These are phyloP conservation scores for Galaxea fascicularis DNA, from an alignment of 92 coral and sea anemone genomes.

Conservation along the genomic window DNA sequence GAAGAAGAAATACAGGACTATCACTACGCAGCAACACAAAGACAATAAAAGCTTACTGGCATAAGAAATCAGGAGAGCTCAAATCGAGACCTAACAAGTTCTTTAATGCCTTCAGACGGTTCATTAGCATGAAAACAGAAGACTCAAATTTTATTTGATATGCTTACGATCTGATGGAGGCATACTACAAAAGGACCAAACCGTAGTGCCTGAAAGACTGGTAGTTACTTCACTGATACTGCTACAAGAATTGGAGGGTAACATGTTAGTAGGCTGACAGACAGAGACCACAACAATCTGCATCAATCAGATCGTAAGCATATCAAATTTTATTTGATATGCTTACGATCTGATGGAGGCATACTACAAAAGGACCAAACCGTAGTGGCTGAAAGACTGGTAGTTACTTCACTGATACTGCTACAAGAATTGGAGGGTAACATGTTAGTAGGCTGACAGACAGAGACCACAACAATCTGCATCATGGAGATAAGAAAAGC, in stretches of 20 bases:
- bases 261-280: too few species aligned
- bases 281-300: too few species aligned
- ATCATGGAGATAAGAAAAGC: slow-evolving; percentile 30
- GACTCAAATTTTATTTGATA: slow-evolving; percentile 17
- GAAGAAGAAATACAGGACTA: slow-evolving; percentile 63
- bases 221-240: too few species aligned
- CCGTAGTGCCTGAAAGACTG: slow-evolving; percentile 51
- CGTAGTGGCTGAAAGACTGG: slow-evolving; percentile 40
- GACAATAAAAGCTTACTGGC: slow-evolving; percentile 62
- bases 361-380: not conserved
- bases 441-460: slow-evolving; percentile 49
- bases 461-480: slow-evolving; percentile 52
- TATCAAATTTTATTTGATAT: too few species aligned
- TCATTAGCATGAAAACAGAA: slow-evolving; percentile 48
- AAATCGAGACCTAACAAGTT: slow-evolving; percentile 50
- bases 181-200: slow-evolving; percentile 51
- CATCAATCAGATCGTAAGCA: too few species aligned
- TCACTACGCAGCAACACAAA: slow-evolving; percentile 63
- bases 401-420: slow-evolving; percentile 23
- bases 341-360: too few species aligned
- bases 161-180: slow-evolving; percentile 46
- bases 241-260: too few species aligned
- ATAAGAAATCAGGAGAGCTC: slow-evolving; percentile 53
- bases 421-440: slow-evolving; percentile 60
- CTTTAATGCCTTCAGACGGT: slow-evolving; percentile 58